Evolutionary conservation across 1,140 invertebrate genomes (phyloP).

Genomic region (Mesaphorura yosii): DNA sequence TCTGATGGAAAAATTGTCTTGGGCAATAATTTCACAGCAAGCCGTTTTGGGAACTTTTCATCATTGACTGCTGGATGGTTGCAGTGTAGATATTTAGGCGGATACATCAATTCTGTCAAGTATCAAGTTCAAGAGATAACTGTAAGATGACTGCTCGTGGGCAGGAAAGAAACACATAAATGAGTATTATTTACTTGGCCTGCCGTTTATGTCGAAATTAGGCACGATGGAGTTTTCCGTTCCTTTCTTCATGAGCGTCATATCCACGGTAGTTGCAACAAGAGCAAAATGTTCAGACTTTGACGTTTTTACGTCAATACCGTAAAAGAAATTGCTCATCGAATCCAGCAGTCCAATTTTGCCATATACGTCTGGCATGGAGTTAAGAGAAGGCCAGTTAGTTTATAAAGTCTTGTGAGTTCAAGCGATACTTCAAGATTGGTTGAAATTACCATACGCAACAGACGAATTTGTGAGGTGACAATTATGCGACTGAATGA

Average conservation of each 20-base stretch:
- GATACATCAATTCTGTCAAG: slow-evolving; percentile 23
- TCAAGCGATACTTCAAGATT: not conserved
- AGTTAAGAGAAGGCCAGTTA: too few species aligned
- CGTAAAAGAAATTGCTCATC: slow-evolving; percentile 17
- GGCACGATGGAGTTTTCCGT: slow-evolving; percentile 11
- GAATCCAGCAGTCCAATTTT: slow-evolving; percentile 15
- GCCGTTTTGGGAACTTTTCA: slow-evolving; percentile 13
- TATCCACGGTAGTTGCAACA: slow-evolving; percentile 14
- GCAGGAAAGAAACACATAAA: too few species aligned
- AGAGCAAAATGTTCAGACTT: slow-evolving; percentile 7
- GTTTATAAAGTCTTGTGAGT: not conserved
- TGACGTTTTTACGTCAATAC: slow-evolving; percentile 15
- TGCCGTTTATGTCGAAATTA: slow-evolving; percentile 11
- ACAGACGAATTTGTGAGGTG: slow-evolving; percentile 6
- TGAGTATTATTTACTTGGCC: slow-evolving; percentile 17
- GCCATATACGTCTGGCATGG: not conserved
- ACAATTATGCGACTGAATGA: too few species aligned
- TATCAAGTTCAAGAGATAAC: not conserved
- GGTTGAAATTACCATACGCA: slow-evolving; percentile 1
- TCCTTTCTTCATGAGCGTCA: slow-evolving; percentile 3
- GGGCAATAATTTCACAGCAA: slow-evolving; percentile 16
- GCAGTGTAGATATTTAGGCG: slow-evolving; percentile 9
- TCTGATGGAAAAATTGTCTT: slow-evolving; percentile 21
- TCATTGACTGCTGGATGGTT: not conserved
- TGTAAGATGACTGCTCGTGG: not conserved